Base-by-base conservation (phyloP, 2,888 invertebrate species). In the Pemphredon lugubris region DNA sequence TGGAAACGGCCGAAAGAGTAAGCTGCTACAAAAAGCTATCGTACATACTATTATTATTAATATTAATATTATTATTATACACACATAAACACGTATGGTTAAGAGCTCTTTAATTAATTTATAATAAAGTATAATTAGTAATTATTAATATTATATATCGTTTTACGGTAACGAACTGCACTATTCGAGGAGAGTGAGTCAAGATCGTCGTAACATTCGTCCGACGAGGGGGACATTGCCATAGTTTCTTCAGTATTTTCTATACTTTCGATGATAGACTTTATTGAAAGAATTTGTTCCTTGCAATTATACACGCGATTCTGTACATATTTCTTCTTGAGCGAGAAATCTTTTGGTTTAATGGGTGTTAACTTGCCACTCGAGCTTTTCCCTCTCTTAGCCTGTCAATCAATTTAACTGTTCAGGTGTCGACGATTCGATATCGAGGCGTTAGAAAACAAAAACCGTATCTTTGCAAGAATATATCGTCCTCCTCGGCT, bases 81-180 rank as follows among this genome's bases (percentile, higher is more conserved):
- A 87, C 85, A 87, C 86, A 86, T 86, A 87, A 88, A 87, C 86
- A 88, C 87, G 83, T 88, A 88, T 83, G 85, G 79, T 87, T 88
- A 87, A 88, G 86, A 88, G 85, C 87, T 89, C 87, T 88, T 88
- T 88, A 87, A 88, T 88, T 88, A 87, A 88, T 89, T 89, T 89
- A 89, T 89, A 88, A 87, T 86, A 86, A 88, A 88, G 80, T 88
- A 88, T 87, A 86, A 87, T 85, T 88, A 88, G 86, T 85, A 85
- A 87, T 87, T 83, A 83, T 82, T 84, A 85, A 86, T 86, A 85
- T 82, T 83, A 82, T 76, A 84, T 85, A 85, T 87, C 84, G 84
- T 86, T 85, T 84, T 81, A 86, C 83, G 84, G 77, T 86, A 85
- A 85, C 80, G 81, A 86, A 83, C 81, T 84, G 78, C 73, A 85